Base-by-base conservation (phyloP, 2,113 vertebrate species). In the Bos taurus region DNA sequence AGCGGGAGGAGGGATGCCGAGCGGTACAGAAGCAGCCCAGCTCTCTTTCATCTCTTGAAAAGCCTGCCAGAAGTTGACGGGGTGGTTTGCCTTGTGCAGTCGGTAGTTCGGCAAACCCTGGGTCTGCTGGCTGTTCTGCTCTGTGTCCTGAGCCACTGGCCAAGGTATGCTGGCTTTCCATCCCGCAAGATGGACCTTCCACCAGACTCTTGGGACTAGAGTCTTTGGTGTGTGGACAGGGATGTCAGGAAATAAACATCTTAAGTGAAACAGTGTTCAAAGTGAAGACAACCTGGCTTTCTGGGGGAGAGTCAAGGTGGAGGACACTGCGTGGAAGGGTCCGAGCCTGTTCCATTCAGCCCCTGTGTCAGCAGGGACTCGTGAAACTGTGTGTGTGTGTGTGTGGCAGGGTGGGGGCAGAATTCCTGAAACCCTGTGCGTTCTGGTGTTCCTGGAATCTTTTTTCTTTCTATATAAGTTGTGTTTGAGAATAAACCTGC, bases 51-150 rank as follows among this genome's bases (percentile, higher is more conserved):
- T 71, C 48, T 78, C 67, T 52, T 71, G 56, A 23, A 77, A 88
- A 74, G 28, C 36, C 4, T 3, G 7, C 14, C 8, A 19, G 62
- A 91, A 84, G 28, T 17, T 21, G 67, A 85, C 6, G 5, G n/a
- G 1, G 77, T 12, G 0, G 13, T 8, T 17, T 30, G 25, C 64
- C 56, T 28, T 59, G 11, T 33, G 23, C 26, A 1, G 0, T 3
- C 28, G 25, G 23, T 7, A 10, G 5, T 90, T 94, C 36, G n/a
- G 2, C 28, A 54, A 30, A 50, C 7, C 80, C 95, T 82, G 1
- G 74, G 54, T 46, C 6, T n/a, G 40, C 59, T 3, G 23, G 5
- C 87, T 48, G 0, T 1, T n/a, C 33, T 30, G 13, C 40, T 77
- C 43, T 71, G 50, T 28, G 74, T 80, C 62, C 71, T 77, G 40